Evolutionary conservation across 1,140 invertebrate species (phyloP), one percentile per base, ranked within the genome.

Genomic region (Steinernema feltiae): DNA sequence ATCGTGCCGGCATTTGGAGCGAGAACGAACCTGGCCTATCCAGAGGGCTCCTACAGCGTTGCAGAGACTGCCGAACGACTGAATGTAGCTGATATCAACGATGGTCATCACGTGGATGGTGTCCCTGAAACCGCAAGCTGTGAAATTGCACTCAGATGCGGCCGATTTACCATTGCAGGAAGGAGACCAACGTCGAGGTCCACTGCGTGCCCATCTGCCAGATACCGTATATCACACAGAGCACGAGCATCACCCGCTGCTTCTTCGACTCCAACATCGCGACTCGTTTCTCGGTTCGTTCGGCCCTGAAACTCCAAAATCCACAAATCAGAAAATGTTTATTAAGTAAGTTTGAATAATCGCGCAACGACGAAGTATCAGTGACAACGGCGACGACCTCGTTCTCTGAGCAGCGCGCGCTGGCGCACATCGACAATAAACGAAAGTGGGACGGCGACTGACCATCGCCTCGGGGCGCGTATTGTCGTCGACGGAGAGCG

Each of bases 191-290:
- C n/a, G 84, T 85, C 0, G 84, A 85, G 30, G 84, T 85, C 85
- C 85, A 86, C 76, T 86, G 83, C 15, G 84, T 85, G 12, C 83
- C 84, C 30, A 85, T 80, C 76, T 86, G 83, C 84, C 84, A 85
- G 17, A 85, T 72, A 32, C 83, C 82, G 73, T 80, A 85, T n/a
- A 85, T 86, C 15, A 86, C 46, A 73, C 85, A 85, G 32, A 85
- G 71, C 3, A 84, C 70, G 21, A 74, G 48, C 72, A 86, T 70
- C 15, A 83, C 82, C 71, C 79, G 75, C 71, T 86, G 80, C 73
- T 85, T 86, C 32, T 63, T 63, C 3, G 53, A 63, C 53, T 63
- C 53, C 7, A 63, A 63, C 53, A 63, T 63, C 12, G 3, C 24
- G 53, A 21, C 53, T 63, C 24, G 53, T 15, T 63, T 27, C 3